A percentile compares a stretch with the other conserved stretches of the same genome.
These are phyloP conservation scores for Echeneis naucrates DNA, from an alignment of 2,797 vertebrate genomes.

Conservation along the genomic window DNA sequence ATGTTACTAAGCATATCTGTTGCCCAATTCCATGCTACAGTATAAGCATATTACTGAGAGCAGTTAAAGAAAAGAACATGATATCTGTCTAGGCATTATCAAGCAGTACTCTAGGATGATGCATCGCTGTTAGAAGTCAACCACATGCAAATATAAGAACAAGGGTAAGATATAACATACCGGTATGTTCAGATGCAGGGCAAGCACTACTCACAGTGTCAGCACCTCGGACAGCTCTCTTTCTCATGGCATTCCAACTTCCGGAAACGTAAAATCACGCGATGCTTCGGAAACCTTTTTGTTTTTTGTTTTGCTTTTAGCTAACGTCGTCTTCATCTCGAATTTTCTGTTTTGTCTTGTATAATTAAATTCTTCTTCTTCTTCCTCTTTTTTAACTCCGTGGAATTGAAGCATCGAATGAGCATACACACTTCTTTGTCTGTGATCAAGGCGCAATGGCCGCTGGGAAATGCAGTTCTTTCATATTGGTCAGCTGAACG, in stretches of 20 bases:
- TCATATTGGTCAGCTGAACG: rapidly evolving
- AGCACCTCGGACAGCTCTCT: slow-evolving; percentile 82
- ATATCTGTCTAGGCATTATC: not conserved
- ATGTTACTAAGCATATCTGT: slow-evolving; percentile 6
- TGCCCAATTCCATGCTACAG: not conserved
- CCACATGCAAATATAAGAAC: not conserved
- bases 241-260: slow-evolving; percentile 42
- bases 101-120: not conserved
- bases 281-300: slow-evolving; percentile 5
- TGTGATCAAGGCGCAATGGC: slow-evolving; percentile 19
- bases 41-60: not conserved
- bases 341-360: rapidly evolving
- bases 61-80: slow-evolving; percentile 2
- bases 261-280: slow-evolving; percentile 69
- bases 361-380: rapidly evolving
- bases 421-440: slow-evolving; percentile 23
- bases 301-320: not conserved
- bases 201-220: slow-evolving; percentile 56
- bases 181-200: slow-evolving; percentile 15
- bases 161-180: not conserved
- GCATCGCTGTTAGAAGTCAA: not conserved
- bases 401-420: not conserved
- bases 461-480: slow-evolving; percentile 63
- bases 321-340: not conserved
- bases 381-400: not conserved